Conservation (phyloP, 2,888 invertebrate species). For the Buathra laborator region DNA sequence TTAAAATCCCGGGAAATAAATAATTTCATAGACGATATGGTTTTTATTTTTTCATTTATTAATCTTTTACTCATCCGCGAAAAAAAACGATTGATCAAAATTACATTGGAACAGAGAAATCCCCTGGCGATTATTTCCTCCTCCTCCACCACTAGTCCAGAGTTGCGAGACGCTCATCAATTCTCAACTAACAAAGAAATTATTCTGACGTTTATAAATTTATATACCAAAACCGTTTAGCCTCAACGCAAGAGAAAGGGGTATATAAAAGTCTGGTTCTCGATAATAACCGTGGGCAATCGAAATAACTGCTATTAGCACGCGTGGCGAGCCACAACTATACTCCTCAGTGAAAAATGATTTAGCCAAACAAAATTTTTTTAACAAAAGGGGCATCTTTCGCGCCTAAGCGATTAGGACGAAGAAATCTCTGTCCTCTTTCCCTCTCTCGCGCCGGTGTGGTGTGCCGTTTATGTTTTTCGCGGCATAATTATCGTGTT, state of each 20-base stretch:
- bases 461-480: constrained; percentile 26
- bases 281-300: constrained; percentile 71
- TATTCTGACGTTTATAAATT: constrained; percentile 24
- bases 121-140: background rate
- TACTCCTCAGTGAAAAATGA: constrained; percentile 81
- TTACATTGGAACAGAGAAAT: constrained; percentile 3
- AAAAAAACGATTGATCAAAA: constrained; percentile 19
- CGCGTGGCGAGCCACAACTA: constrained; percentile 67
- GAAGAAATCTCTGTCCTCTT: constrained; percentile 65
- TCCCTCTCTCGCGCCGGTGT: constrained; percentile 28
- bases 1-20: background rate
- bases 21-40: background rate
- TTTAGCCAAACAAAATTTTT: constrained; percentile 81
- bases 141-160: background rate
- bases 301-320: constrained; percentile 80
- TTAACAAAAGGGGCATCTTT: constrained; percentile 72
- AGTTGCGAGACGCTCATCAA: background rate
- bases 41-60: background rate
- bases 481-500: constrained; percentile 81
- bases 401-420: constrained; percentile 79
- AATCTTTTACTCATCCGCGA: background rate
- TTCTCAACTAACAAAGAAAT: constrained; percentile 28
- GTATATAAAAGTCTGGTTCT: constrained; percentile 24
- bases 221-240: background rate
- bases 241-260: background rate